Base-by-base conservation (phyloP, 1,140 invertebrate species). In the Diprion similis region DNA sequence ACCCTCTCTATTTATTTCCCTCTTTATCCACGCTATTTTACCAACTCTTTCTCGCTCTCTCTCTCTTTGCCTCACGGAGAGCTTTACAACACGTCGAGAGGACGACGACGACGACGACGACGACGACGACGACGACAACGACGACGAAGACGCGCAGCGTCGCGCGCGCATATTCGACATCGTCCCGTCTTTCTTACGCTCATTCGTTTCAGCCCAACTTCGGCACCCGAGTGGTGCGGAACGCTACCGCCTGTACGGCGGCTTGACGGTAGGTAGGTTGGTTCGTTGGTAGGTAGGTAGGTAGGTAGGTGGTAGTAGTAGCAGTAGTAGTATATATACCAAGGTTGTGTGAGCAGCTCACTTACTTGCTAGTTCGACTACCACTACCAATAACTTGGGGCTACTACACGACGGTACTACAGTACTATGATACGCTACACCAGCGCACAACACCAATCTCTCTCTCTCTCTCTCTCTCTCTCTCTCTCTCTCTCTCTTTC, bases 141-240 rank as follows among this genome's bases (percentile, higher is more conserved):
- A 47, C 67, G 65, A 67, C 66, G 37, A 67, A 45, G 67, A 67
- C 66, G 24, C 51, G 71, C 71, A 15, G 71, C 47, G 64, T 48
- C 72, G 72, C 70, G 72, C 70, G 67, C 66, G 72, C 70, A 68
- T n/a, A n/a, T 66, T 51, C 46, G 45, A 48, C 59, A 51, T 77
- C 77, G 73, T 78, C 78, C 74, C 71, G 74, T 79, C 76, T 81
- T 80, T 78, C 79, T 76, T 78, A 77, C 77, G 78, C 76, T 47
- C 76, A 71, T 71, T 78, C 24, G 24, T 70, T 76, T 75, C 74
- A 75, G 72, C 24, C 9, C 59, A 68, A n/a, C 65, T 45, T 67
- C 66, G 48, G 66, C 24, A 37, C 24, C 24, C 24, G 24, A 37
- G 24, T 37, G 24, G 24, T 37, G 24, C 24, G 24, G 24, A 37